These are phyloP conservation scores for Leptinotarsa haldemani DNA, from an alignment of 2,888 invertebrate species.

Conservation along the genomic window DNA sequence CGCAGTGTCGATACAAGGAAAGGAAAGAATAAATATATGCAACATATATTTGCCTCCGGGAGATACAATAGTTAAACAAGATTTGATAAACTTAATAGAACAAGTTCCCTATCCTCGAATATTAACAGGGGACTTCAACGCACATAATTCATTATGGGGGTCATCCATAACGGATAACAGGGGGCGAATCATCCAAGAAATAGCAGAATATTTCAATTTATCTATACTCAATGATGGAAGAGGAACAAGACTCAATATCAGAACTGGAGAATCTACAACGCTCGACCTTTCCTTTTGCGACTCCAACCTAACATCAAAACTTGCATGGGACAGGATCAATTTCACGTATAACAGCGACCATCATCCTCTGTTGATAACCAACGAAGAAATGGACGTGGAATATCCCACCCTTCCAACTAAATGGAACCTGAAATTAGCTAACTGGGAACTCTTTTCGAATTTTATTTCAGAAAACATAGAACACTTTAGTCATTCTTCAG, in stretches of 20 bases:
- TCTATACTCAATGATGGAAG: not conserved
- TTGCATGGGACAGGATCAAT: not conserved
- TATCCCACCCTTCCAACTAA: not conserved
- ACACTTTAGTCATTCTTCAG: not conserved
- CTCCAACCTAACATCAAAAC: not conserved
- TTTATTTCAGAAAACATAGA: not conserved
- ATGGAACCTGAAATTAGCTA: not conserved
- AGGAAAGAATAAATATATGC: not conserved
- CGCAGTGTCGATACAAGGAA: not conserved
- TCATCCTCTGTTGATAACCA: not conserved
- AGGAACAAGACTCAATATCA: not conserved
- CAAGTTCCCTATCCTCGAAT: not conserved
- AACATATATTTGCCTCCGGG: constrained; percentile 3
- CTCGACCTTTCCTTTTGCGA: not conserved
- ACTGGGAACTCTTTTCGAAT: not conserved
- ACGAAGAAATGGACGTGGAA: not conserved
- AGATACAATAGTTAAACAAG: not conserved
- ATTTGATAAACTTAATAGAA: not conserved
- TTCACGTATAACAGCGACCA: not conserved
- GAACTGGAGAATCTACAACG: not conserved
- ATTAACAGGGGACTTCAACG: not conserved
- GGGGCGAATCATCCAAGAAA: not conserved
- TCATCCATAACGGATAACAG: not conserved
- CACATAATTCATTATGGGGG: not conserved
- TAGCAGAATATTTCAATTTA: not conserved